These are phyloP conservation scores for Ruditapes philippinarum DNA, from an alignment of 1,140 invertebrate genomes.

Conservation along the genomic window DNA sequence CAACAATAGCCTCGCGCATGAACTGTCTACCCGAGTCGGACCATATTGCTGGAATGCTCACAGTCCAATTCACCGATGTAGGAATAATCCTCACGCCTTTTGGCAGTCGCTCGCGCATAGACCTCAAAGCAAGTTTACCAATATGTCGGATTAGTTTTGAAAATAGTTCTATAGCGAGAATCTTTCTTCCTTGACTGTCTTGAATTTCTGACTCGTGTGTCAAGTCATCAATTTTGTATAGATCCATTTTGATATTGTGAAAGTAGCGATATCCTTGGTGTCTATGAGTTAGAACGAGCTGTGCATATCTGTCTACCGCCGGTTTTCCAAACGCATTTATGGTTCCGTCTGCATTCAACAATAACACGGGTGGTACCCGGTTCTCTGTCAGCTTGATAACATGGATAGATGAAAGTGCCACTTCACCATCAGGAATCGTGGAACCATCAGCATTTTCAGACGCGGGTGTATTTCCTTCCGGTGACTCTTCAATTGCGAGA, in stretches of 20 bases:
- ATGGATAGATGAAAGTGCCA: background rate
- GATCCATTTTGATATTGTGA: background rate
- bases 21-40: background rate
- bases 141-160: background rate
- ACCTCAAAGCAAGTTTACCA: background rate
- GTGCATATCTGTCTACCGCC: background rate
- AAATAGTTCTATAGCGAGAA: background rate
- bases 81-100: background rate
- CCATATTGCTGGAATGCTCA: constrained; percentile 14
- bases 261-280: background rate
- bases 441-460: background rate
- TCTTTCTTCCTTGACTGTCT: background rate
- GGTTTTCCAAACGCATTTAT: background rate
- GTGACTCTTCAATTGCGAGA: background rate
- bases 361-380: background rate
- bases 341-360: background rate
- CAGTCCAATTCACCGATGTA: background rate
- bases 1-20: background rate
- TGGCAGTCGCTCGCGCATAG: background rate
- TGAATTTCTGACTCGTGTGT: background rate
- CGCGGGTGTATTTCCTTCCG: background rate
- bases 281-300: background rate
- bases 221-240: background rate
- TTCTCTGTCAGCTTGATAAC: background rate
- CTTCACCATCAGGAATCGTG: background rate